phyloP scores from a whole-genome alignment of 2,113 vertebrate genomes.

The Etheostoma cragini region DNA sequence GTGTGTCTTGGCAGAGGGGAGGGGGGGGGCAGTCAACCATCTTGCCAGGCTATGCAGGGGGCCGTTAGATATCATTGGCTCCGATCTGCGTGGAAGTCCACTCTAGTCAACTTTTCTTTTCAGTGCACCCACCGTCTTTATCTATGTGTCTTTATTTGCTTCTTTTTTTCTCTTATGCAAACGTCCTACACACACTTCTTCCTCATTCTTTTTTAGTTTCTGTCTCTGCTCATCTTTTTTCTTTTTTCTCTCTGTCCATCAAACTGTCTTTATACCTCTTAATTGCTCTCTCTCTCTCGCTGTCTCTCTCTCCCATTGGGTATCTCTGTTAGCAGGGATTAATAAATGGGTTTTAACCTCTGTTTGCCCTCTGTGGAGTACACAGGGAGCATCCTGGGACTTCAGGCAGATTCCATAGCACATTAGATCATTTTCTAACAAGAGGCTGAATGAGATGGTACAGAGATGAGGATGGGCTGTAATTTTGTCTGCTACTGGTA shows the following conservation, averaged over 20 bases:
- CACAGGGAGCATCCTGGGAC: constrained; percentile 66
- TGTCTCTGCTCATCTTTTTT: neutral
- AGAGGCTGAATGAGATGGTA: constrained; percentile 25
- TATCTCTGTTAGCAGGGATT: constrained; percentile 66
- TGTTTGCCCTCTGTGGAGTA: constrained; percentile 61
- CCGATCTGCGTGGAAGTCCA: constrained; percentile 22
- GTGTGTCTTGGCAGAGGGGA: constrained; percentile 46
- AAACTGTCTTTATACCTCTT: constrained; percentile 24
- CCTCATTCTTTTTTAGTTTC: constrained; percentile 10
- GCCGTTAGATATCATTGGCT: constrained; percentile 48
- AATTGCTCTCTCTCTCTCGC: constrained; percentile 1
- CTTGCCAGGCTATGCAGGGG: constrained; percentile 39
- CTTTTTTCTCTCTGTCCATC: neutral
- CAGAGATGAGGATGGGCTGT: constrained; percentile 29
- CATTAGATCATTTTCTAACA: constrained; percentile 56
- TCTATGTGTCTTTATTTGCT: neutral
- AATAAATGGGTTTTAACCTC: constrained; percentile 73
- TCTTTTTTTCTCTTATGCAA: neutral
- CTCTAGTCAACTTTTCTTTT: constrained; percentile 15
- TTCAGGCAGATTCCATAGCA: constrained; percentile 34
- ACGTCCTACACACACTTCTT: neutral
- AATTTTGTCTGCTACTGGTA: neutral
- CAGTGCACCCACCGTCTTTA: constrained; percentile 1
- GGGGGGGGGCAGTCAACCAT: constrained; percentile 36
- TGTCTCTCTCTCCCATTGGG: constrained; percentile 35